Conservation (phyloP, 2,888 invertebrate genomes). For the Caprella mutica region DNA sequence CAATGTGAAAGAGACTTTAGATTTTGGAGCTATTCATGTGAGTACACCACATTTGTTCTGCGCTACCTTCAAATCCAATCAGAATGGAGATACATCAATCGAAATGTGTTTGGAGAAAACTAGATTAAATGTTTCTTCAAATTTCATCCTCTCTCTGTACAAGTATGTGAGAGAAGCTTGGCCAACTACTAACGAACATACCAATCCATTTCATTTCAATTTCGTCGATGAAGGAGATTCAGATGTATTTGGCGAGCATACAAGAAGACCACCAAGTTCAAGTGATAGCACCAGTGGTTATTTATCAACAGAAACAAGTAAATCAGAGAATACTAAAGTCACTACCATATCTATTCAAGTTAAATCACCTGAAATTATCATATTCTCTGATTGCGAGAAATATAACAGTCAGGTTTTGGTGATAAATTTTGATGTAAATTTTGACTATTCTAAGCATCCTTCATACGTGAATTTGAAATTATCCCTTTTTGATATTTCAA, state of each 20-base stretch:
- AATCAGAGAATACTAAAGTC: constrained; percentile 20
- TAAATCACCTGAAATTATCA: constrained; percentile 24
- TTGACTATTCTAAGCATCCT: constrained; percentile 31
- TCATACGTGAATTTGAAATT: constrained; percentile 29
- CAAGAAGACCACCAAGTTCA: constrained; percentile 46
- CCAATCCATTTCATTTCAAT: no score
- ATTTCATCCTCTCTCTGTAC: constrained; percentile 52
- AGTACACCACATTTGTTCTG: constrained; percentile 56
- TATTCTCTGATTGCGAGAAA: constrained; percentile 29
- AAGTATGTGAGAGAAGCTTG: constrained; percentile 53
- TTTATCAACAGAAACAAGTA: constrained; percentile 45
- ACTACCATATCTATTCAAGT: constrained; percentile 25
- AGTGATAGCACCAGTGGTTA: constrained; percentile 52
- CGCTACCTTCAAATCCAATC: constrained; percentile 51
- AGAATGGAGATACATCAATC: constrained; percentile 51
- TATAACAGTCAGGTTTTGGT: constrained; percentile 23
- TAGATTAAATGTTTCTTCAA: constrained; percentile 58
- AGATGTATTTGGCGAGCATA: no score
- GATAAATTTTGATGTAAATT: constrained; percentile 20
- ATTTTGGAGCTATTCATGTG: constrained; percentile 18
- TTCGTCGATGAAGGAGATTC: no score
- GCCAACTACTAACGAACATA: constrained; percentile 50
- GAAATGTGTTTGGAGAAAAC: constrained; percentile 63
- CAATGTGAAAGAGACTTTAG: constrained; percentile 9
- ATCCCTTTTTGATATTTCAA: constrained; percentile 15